Conservation (phyloP, 2,113 vertebrate species). For the Hyaena hyaena region DNA sequence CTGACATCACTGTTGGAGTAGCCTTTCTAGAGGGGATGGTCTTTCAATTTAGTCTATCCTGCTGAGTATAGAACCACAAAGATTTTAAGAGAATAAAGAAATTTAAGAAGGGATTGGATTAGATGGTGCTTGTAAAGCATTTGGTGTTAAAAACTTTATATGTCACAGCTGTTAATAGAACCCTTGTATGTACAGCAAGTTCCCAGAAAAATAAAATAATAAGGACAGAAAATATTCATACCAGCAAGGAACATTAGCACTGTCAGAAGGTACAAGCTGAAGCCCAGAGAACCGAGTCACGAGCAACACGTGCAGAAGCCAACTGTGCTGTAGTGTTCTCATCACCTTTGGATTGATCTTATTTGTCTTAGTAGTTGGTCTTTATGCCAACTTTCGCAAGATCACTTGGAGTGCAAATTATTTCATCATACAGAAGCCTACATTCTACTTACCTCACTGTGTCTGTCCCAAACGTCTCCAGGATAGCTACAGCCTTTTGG, state of each 20-base stretch:
- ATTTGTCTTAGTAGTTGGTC: background rate
- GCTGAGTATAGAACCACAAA: background rate
- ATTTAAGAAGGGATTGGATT: background rate
- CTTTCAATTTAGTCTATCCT: background rate
- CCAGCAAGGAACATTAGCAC: constrained; percentile 31
- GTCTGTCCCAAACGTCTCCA: background rate
- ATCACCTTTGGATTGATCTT: background rate
- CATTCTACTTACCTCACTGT: background rate
- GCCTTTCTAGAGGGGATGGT: background rate
- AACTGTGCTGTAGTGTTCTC: background rate
- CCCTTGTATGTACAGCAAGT: constrained; percentile 41
- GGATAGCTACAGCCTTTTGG: background rate
- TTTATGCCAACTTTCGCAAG: background rate
- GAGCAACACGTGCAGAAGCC: background rate
- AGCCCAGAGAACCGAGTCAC: background rate
- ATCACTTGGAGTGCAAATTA: background rate
- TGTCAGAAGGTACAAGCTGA: constrained; percentile 20
- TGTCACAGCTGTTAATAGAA: constrained; percentile 70
- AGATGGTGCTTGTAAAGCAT: constrained; percentile 48
- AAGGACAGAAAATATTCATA: constrained; percentile 44
- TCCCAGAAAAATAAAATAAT: constrained; percentile 66
- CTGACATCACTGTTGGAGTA: background rate
- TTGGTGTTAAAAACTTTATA: constrained; percentile 62
- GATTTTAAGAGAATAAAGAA: background rate
- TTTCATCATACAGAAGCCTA: background rate